Base-by-base conservation (phyloP, 1,140 invertebrate species). In the Dryas iulia region DNA sequence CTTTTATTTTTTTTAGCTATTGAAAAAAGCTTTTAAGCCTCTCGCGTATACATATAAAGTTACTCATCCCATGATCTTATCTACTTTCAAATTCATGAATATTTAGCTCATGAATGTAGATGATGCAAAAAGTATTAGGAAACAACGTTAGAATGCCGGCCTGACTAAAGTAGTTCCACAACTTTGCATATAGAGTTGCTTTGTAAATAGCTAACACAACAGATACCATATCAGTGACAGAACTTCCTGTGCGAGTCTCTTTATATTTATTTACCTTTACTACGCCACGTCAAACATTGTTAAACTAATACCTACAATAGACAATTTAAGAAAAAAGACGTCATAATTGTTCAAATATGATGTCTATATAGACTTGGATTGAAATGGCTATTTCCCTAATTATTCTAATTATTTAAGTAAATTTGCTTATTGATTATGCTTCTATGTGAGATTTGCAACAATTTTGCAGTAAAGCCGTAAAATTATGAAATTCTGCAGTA, bases 81-180 rank as follows among this genome's bases (percentile, higher is more conserved):
- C 18, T 47, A 47, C 39, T 47, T 47, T 47, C n/a, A 47, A 21
- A 47, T 47, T 21, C 39, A 47, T 47, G 39, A 47, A 47, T 47
- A 47, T 47, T 47, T 47, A 47, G 7, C 39, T 21, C 39, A 47
- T 21, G 33, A 14, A 39, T 18, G 33, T 39, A 7, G 33, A 39
- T 39, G 12, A 39, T 39, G 4, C n/a, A 47, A 47, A 18, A 47
- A 47, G 14, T 18, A 21, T 47, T 18, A 47, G 14, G 18, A 47
- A 47, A 47, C 14, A 47, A 21, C 39, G 18, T 21, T 47, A 8
- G 39, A 47, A 47, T 47, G 6, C 6, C 14, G 2, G 7, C 18
- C 39, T 47, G 8, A 10, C 30, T 31, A 31, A 47, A 21, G 39
- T 47, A 47, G 18, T 47, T 21, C 18, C 7, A 47, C 39, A 18